Conservation (phyloP, 1,140 invertebrate species). For the Drosophila miranda region DNA sequence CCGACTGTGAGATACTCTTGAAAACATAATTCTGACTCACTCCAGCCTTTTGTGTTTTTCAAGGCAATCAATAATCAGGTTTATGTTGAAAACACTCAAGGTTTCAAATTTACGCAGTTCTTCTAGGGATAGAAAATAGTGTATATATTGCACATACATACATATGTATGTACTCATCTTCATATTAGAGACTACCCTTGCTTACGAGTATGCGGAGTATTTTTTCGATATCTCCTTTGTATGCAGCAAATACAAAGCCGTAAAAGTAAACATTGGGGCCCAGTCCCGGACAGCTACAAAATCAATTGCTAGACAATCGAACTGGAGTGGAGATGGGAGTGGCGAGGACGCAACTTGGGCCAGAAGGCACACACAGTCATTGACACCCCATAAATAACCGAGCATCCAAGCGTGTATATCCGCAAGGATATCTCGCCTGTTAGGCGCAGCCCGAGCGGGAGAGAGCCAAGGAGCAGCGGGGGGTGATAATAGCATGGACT, state of each 20-base stretch:
- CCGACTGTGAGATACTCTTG: neutral
- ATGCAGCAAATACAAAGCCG: constrained; percentile 42
- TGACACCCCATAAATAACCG: constrained; percentile 47
- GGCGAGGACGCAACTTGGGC: too few species aligned
- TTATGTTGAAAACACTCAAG: constrained; percentile 14
- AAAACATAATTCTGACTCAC: constrained; percentile 7
- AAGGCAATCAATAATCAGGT: constrained; percentile 18
- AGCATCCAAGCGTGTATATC: constrained; percentile 11
- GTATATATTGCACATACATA: constrained; percentile 8
- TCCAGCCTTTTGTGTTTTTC: neutral
- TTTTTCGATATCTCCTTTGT: constrained; percentile 33
- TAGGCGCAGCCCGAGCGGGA: constrained; percentile 25
- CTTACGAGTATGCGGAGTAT: constrained; percentile 17
- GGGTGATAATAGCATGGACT: neutral
- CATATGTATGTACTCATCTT: too few species aligned
- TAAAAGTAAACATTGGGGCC: constrained; percentile 38
- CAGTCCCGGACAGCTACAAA: constrained; percentile 28
- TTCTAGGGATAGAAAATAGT: neutral
- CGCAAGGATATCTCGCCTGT: constrained; percentile 20
- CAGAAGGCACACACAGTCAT: constrained; percentile 17
- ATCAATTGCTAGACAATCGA: constrained; percentile 64
- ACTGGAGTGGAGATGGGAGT: constrained; percentile 10
- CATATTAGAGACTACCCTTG: too few species aligned
- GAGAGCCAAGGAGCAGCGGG: neutral
- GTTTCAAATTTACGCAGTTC: constrained; percentile 22